Evolutionary conservation across 2,888 invertebrate species (phyloP).

Genomic region (Alloplasta piceator): DNA sequence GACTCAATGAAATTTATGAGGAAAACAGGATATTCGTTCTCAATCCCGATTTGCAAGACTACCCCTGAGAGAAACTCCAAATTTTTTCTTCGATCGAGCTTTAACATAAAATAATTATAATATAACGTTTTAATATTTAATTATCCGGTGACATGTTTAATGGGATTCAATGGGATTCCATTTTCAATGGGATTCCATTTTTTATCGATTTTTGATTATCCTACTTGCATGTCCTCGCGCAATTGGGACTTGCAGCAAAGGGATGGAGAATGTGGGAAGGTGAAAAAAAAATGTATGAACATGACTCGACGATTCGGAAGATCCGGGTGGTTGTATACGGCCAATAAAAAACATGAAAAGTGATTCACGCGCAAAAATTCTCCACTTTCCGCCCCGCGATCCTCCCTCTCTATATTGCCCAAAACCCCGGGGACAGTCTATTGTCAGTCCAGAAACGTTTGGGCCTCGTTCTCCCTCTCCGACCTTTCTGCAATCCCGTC

Average conservation of each 20-base stretch:
- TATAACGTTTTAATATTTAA: background rate
- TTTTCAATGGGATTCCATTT: background rate
- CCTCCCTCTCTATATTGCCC: too few relatives aligned
- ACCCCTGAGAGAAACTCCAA: background rate
- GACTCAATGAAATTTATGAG: background rate
- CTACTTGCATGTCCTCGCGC: too few relatives aligned
- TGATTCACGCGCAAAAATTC: constrained; percentile 64
- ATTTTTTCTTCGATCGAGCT: background rate
- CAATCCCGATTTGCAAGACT: background rate
- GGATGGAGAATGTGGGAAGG: too few relatives aligned
- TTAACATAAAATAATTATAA: background rate
- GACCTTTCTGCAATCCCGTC: constrained; percentile 21
- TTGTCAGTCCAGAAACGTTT: constrained; percentile 41
- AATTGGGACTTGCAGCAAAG: too few relatives aligned
- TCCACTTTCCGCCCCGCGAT: constrained; percentile 19
- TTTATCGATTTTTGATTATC: constrained; percentile 9
- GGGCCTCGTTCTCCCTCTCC: constrained; percentile 10
- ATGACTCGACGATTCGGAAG: constrained; percentile 41
- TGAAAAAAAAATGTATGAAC: constrained; percentile 15
- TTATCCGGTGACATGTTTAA: background rate
- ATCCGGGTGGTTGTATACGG: constrained; percentile 14
- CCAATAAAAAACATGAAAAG: constrained; percentile 69
- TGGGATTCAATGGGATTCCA: too few relatives aligned
- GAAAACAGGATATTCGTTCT: background rate
- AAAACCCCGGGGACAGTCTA: constrained; percentile 17